Base-by-base conservation (phyloP, 2,888 invertebrate genomes). In the Neoaliturus tenellus region DNA sequence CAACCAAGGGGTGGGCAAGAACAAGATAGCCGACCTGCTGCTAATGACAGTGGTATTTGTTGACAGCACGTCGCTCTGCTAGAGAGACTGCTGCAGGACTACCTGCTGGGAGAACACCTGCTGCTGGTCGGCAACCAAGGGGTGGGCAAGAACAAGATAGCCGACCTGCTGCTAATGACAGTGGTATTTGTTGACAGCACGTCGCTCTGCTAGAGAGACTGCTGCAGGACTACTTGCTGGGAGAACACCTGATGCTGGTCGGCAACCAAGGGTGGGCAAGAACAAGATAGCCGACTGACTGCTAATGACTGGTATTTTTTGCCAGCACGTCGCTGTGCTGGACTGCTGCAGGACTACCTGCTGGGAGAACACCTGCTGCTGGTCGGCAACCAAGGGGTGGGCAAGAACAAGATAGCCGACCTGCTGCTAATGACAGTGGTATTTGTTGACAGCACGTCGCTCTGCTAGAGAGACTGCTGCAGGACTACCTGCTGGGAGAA, bases 1-100 rank as follows among this genome's bases (percentile, higher is more conserved):
- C 0, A 99, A 99, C 91, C 99, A 99, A 91, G 98, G 98, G 91
- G 99, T 99, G 0, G 99, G 99, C 0, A 99, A 99, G 91, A 99
- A 99, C 90, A 99, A 99, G 91, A 95, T 99, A n/a, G 96, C 96
- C 0, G 99, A 99, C 90, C 93, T 98, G 86, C 93, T 99, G 85
- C 91, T 35, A 35, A 35, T 35, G 4, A 10, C 10, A 35, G 62
- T 6, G 39, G 78, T 39, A 17, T 55, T 48, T 84, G 71, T 83
- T 87, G 89, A n/a, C 88, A 98, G 91, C 99, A 99, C 90, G 91
- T 98, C 78, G 91, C 92, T 67, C 91, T 98, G 4, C 92, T 99
- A 90, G 98, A 98, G 90, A 95, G 95, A 89, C 92, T 99, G 87
- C 90, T 98, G 17, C 96, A 97, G 91, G 98, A 99, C 90, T 98